Base-by-base conservation (phyloP, 1,140 invertebrate genomes). In the Nilaparvata lugens region DNA sequence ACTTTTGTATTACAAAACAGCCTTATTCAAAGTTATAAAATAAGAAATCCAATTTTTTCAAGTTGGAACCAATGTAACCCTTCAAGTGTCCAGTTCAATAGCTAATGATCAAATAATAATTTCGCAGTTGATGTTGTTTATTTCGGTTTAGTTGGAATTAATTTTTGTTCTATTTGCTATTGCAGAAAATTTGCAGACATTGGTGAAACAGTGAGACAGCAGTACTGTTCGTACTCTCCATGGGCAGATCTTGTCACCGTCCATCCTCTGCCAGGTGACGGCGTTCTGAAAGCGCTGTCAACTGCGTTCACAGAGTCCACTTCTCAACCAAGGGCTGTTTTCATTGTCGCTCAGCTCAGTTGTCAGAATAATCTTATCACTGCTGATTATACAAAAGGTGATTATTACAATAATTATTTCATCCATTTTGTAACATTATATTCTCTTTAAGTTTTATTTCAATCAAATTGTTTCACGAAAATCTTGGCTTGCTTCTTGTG, bases 131-230 rank as follows among this genome's bases (percentile, higher is more conserved):
- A n/a, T n/a, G n/a, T n/a, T n/a, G n/a, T n/a, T n/a, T n/a, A n/a
- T n/a, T n/a, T n/a, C n/a, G n/a, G n/a, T n/a, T n/a, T 40, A 40
- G 9, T n/a, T 40, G 38, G 38, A 40, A 9, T 40, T 9, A 9
- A 40, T 40, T 40, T 40, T 9, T 40, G 9, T 9, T 9, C n/a
- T 52, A 19, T 40, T 23, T 14, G 21, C 7, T 68, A 35, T 71
- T 71, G 5, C 66, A 83, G 95, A 67, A 99, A 98, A 75, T 97
- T 94, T 78, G 91, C 86, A 28, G 96, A 99, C 76, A 98, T 98
- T 74, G 96, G 95, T 0, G 87, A 93, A 70, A 97, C 93, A 6
- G 93, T 95, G 0, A 76, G 82, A 4, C 71, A 87, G 51, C 95
- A 98, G 71, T 93, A 88, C 69, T 75, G 74, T 13, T 79, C 83